These are phyloP conservation scores for Drosophila arawakana DNA, from an alignment of 1,140 invertebrate genomes.

Conservation along the genomic window DNA sequence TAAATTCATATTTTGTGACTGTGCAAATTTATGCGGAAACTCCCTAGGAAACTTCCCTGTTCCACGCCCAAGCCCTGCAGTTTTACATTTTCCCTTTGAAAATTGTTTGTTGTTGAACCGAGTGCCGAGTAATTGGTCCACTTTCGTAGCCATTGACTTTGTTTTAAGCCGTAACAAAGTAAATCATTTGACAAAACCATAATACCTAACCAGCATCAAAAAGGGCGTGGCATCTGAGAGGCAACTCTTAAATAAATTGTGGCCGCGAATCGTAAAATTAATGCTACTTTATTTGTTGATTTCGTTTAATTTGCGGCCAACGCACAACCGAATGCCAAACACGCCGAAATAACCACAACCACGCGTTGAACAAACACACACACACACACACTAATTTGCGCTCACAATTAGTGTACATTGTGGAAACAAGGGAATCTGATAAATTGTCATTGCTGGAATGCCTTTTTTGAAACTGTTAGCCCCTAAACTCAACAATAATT, in stretches of 20 bases:
- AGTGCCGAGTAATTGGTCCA: conserved; percentile 4
- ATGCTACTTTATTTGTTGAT: conserved; percentile 49
- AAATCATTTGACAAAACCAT: conserved; percentile 31
- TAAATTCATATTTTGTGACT: conserved; percentile 75
- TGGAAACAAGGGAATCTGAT: conserved; percentile 24
- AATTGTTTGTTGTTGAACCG: background rate
- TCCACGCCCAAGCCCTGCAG: background rate
- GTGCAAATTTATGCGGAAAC: conserved; percentile 32
- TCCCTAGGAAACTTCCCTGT: background rate
- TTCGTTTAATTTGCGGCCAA: conserved; percentile 43
- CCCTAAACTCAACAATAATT: background rate
- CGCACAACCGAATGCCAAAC: conserved; percentile 13
- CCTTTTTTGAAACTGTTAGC: conserved; percentile 3
- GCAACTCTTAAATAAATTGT: conserved; percentile 20
- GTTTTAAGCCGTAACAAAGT: conserved; percentile 12
- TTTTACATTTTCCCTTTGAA: background rate
- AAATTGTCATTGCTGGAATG: conserved; percentile 8
- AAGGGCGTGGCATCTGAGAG: conserved; percentile 1
- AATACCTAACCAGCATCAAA: background rate
- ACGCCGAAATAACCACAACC: conserved; percentile 21
- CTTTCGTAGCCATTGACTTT: conserved; percentile 11
- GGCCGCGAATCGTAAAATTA: conserved; percentile 25
- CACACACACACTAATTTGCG: background rate
- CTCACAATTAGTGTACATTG: conserved; percentile 39
- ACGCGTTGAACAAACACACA: conserved; percentile 2